These are phyloP conservation scores for Drosophila lini DNA, from an alignment of 1,140 invertebrate species.

Conservation along the genomic window DNA sequence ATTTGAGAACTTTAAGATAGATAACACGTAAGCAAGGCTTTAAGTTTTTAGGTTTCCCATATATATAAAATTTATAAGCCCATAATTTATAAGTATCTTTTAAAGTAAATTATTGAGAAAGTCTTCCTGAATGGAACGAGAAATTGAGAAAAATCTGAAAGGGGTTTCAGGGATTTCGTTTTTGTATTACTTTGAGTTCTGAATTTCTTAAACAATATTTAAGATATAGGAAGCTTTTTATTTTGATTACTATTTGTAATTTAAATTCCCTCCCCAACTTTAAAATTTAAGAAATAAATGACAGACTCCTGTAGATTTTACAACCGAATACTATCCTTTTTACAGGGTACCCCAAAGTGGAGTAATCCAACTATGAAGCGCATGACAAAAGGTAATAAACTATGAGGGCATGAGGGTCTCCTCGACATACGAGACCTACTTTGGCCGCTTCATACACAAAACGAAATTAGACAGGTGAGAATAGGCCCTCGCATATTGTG, in stretches of 20 bases:
- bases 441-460: constrained; percentile 10
- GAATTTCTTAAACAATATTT: background rate
- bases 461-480: constrained; percentile 68
- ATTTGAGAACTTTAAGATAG: no score
- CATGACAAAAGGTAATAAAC: constrained; percentile 71
- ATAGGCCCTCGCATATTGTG: constrained; percentile 45
- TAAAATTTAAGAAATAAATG: no score
- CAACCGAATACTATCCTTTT: background rate
- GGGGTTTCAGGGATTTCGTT: no score
- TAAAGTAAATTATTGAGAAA: background rate
- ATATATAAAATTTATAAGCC: background rate
- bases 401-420: constrained; percentile 54
- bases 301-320: background rate
- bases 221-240: background rate
- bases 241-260: background rate
- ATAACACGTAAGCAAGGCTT: background rate
- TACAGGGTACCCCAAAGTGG: constrained; percentile 19
- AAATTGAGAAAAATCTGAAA: background rate
- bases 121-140: background rate
- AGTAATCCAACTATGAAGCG: constrained; percentile 50
- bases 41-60: background rate
- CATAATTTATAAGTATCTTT: background rate
- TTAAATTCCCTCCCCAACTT: no score
- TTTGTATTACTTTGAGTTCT: background rate
- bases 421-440: constrained; percentile 18